Conservation (phyloP, 2,888 invertebrate species). For the Taenaris catops region DNA sequence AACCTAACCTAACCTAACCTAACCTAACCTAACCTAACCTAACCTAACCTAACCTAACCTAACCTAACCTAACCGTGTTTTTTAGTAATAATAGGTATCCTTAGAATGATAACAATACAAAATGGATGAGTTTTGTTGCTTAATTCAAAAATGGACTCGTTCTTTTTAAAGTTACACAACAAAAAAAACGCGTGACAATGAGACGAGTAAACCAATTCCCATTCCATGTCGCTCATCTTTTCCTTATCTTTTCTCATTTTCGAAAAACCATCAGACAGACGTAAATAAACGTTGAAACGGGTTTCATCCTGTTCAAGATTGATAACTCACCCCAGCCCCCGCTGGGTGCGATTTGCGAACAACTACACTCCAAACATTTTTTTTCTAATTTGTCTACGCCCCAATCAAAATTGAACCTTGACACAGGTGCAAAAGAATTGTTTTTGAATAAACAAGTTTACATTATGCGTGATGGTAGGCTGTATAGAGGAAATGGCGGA, state of each 20-base stretch:
- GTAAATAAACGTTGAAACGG: slow-evolving; percentile 66
- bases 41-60: slow-evolving; percentile 11
- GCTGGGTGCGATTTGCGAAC: slow-evolving; percentile 59
- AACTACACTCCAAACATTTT: slow-evolving; percentile 25
- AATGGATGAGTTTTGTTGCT: too few relatives aligned
- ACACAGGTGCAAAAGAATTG: too few relatives aligned
- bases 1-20: slow-evolving; percentile 8
- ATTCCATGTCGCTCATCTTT: slow-evolving; percentile 3
- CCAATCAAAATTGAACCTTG: slow-evolving; percentile 12
- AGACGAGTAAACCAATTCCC: slow-evolving; percentile 12
- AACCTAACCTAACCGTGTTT: slow-evolving; percentile 8
- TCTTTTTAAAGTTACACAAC: too few relatives aligned
- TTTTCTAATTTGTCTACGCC: slow-evolving; percentile 20
- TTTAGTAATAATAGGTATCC: too few relatives aligned
- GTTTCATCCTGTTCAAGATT: slow-evolving; percentile 63
- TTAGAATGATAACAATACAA: too few relatives aligned
- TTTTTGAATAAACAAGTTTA: too few relatives aligned
- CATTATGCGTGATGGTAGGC: slow-evolving; percentile 56
- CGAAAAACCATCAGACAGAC: slow-evolving; percentile 57
- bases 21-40: slow-evolving; percentile 6
- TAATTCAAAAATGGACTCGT: too few relatives aligned
- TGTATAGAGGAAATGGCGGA: slow-evolving; percentile 59
- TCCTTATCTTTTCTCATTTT: slow-evolving; percentile 59
- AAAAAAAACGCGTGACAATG: slow-evolving; percentile 1
- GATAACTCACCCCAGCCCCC: slow-evolving; percentile 60